These are phyloP conservation scores for Dasyurus viverrinus DNA, from an alignment of 2,113 vertebrate species.

Conservation along the genomic window DNA sequence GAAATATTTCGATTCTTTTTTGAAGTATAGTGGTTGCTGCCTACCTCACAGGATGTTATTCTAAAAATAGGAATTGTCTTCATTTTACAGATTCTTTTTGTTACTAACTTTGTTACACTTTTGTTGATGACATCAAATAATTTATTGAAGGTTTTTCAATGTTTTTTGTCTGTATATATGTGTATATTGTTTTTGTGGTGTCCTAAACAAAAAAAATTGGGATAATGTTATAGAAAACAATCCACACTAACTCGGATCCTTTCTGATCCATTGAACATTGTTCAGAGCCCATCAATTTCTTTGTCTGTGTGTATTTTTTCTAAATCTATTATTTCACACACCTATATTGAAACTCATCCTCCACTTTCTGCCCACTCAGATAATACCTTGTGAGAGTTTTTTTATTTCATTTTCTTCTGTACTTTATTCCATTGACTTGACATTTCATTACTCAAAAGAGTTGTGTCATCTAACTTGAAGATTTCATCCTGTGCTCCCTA, in stretches of 20 bases:
- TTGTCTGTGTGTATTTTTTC: background rate
- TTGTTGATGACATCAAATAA: conserved; percentile 10
- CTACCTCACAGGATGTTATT: background rate
- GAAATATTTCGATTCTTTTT: background rate
- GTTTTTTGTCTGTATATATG: background rate
- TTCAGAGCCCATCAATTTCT: background rate
- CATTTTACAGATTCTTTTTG: background rate
- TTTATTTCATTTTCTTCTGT: background rate
- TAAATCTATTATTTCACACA: background rate
- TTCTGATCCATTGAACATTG: background rate
- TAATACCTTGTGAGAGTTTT: background rate
- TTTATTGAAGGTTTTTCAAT: background rate
- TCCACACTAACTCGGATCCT: background rate
- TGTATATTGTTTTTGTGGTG: background rate
- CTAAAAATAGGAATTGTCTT: background rate
- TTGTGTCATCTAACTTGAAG: conserved; percentile 59
- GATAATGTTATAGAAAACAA: background rate
- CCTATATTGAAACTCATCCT: conserved; percentile 2
- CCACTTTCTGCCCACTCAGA: conserved; percentile 24
- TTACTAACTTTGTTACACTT: background rate
- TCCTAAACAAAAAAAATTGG: background rate
- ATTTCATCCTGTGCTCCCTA: conserved; percentile 53
- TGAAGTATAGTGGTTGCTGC: background rate
- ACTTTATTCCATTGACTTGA: conserved; percentile 53
- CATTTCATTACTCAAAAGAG: conserved; percentile 52